A percentile compares a stretch with the other conserved stretches of the same genome.
These are phyloP conservation scores for Phalloptychus januarius DNA, from an alignment of 2,797 vertebrate species.

Conservation along the genomic window DNA sequence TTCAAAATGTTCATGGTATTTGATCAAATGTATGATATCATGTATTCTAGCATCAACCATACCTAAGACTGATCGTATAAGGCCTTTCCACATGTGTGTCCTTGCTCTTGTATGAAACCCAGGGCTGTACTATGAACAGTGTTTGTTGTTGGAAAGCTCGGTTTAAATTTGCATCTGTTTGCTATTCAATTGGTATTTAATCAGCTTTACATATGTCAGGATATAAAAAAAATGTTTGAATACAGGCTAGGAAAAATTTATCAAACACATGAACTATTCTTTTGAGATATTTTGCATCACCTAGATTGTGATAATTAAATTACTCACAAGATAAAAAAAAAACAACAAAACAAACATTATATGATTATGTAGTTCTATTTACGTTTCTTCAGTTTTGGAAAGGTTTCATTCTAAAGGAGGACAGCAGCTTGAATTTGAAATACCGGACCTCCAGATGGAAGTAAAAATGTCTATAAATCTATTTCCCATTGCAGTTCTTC, in stretches of 20 bases:
- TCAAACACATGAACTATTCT: neutral
- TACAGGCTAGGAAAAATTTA: neutral
- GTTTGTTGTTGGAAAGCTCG: neutral
- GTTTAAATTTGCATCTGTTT: neutral
- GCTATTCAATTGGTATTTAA: neutral
- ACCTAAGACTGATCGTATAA: neutral
- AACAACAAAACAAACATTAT: neutral
- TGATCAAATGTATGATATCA: neutral
- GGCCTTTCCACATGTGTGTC: neutral
- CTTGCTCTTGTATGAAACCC: neutral
- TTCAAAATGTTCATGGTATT: neutral
- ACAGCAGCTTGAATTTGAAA: constrained; percentile 13
- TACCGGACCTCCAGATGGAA: constrained; percentile 7
- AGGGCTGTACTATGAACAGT: neutral
- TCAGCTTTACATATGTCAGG: neutral
- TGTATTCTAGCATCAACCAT: neutral
- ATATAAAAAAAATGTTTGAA: neutral
- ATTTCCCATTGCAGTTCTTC: constrained; percentile 3
- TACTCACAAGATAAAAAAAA: neutral
- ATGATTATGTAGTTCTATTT: neutral
- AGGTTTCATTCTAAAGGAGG: neutral
- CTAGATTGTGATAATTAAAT: neutral
- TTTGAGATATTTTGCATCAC: neutral
- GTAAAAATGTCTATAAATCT: neutral
- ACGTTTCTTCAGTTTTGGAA: neutral